phyloP scores from a whole-genome alignment of 2,888 invertebrate species.

The Drosophila infuscata region DNA sequence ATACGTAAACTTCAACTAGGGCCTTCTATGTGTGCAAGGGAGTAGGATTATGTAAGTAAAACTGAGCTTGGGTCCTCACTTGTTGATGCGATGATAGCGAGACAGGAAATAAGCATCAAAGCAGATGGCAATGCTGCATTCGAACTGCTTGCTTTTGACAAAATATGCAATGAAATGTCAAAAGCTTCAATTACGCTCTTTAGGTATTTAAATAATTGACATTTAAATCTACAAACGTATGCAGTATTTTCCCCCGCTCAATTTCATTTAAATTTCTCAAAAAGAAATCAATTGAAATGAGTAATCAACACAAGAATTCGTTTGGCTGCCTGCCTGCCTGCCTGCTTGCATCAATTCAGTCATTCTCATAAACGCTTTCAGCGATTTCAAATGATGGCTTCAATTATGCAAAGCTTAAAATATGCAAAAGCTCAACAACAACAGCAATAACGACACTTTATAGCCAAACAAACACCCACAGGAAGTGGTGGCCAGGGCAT shows the following conservation, averaged over 20 bases:
- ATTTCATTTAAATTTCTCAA: background rate
- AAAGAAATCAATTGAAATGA: background rate
- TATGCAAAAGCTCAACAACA: slow-evolving; percentile 49
- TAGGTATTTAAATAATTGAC: background rate
- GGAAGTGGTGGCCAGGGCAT: slow-evolving; percentile 47
- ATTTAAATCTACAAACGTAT: background rate
- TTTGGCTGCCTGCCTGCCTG: background rate
- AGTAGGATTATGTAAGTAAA: slow-evolving; percentile 10
- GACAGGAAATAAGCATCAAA: slow-evolving; percentile 40
- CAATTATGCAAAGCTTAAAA: slow-evolving; percentile 60
- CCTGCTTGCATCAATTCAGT: background rate
- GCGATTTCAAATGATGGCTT: slow-evolving; percentile 53
- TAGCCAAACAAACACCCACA: slow-evolving; percentile 31
- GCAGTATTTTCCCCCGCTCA: background rate
- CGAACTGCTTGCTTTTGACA: background rate
- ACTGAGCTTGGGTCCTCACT: slow-evolving; percentile 33
- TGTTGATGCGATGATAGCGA: slow-evolving; percentile 46
- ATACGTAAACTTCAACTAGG: slow-evolving; percentile 6
- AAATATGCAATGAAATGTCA: background rate
- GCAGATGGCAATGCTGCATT: slow-evolving; percentile 25
- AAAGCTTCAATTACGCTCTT: background rate
- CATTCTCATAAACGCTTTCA: slow-evolving; percentile 45
- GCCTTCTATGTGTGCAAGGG: slow-evolving; percentile 17
- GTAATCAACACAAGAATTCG: background rate
- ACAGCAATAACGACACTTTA: slow-evolving; percentile 34